Percentiles rank a stretch among this genome's conserved stretches.
Conservation (phyloP, 1,140 invertebrate genomes). For the Lycorma delicatula region DNA sequence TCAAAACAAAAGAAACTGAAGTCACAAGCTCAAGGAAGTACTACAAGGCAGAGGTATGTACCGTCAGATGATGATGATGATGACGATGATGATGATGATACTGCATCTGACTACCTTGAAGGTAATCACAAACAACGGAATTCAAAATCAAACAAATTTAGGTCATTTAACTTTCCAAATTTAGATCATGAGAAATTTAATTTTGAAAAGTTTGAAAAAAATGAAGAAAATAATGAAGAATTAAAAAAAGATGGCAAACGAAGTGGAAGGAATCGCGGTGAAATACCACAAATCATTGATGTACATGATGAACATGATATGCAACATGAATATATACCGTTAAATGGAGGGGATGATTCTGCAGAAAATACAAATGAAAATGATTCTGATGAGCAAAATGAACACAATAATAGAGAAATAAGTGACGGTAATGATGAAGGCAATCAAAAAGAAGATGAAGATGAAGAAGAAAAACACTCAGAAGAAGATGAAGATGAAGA, state of each 20-base stretch:
- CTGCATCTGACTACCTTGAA: neutral
- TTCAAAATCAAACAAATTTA: neutral
- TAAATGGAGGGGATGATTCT: neutral
- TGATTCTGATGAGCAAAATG: constrained; percentile 3
- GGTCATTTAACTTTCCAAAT: neutral
- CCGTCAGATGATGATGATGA: neutral
- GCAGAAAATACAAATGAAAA: neutral
- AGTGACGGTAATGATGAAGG: neutral
- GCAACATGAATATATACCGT: constrained; percentile 3
- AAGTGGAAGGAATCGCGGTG: neutral
- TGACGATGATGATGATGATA: neutral
- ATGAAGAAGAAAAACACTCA: neutral
- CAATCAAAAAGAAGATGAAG: constrained; percentile 9
- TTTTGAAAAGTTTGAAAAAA: neutral
- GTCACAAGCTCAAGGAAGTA: neutral
- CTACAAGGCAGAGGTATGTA: too few species aligned
- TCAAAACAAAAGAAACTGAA: neutral
- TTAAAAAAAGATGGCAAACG: neutral
- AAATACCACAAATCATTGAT: neutral
- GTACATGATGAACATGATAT: constrained; percentile 1
- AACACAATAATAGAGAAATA: neutral
- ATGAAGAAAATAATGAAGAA: neutral
- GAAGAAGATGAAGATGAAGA: constrained; percentile 7
- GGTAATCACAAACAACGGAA: neutral
- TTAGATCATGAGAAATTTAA: neutral